These are phyloP conservation scores for Ia io DNA, from an alignment of 2,113 vertebrate genomes.

Conservation along the genomic window DNA sequence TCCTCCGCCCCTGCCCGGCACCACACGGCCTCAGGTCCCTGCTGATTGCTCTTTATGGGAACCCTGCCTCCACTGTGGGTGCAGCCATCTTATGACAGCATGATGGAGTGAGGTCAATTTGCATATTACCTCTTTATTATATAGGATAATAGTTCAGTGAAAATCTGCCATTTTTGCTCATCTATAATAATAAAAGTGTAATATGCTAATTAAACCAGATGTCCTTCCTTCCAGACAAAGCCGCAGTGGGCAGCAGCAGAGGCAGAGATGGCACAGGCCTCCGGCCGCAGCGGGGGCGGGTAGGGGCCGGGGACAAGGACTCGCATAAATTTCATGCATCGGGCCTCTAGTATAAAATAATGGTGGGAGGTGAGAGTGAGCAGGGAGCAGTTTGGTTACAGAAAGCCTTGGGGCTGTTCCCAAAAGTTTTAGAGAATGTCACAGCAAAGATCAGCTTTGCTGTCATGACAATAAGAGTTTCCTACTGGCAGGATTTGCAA, in stretches of 20 bases:
- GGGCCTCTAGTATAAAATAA: background rate
- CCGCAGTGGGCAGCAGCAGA: fast-evolving
- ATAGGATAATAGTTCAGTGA: background rate
- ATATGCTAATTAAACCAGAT: too few relatives aligned
- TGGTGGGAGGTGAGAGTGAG: background rate
- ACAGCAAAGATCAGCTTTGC: background rate
- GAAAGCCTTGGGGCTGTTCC: background rate
- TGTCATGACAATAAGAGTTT: background rate
- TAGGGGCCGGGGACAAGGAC: too few relatives aligned
- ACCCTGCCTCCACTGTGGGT: too few relatives aligned
- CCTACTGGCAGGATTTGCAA: background rate
- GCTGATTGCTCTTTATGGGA: too few relatives aligned
- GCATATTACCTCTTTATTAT: too few relatives aligned
- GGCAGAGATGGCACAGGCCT: too few relatives aligned
- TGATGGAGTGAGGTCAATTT: too few relatives aligned
- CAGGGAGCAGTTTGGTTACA: background rate
- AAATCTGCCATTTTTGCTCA: background rate
- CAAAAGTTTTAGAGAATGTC: background rate
- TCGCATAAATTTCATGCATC: too few relatives aligned
- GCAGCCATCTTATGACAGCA: too few relatives aligned
- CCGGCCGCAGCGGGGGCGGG: fast-evolving
- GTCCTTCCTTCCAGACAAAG: too few relatives aligned
- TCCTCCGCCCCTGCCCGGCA: too few relatives aligned
- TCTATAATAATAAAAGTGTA: background rate
- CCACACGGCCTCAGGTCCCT: too few relatives aligned